A percentile compares a stretch with the other conserved stretches of the same genome.
phyloP scores from a whole-genome alignment of 2,797 vertebrate genomes.

The Schizothorax lantsangensis region DNA sequence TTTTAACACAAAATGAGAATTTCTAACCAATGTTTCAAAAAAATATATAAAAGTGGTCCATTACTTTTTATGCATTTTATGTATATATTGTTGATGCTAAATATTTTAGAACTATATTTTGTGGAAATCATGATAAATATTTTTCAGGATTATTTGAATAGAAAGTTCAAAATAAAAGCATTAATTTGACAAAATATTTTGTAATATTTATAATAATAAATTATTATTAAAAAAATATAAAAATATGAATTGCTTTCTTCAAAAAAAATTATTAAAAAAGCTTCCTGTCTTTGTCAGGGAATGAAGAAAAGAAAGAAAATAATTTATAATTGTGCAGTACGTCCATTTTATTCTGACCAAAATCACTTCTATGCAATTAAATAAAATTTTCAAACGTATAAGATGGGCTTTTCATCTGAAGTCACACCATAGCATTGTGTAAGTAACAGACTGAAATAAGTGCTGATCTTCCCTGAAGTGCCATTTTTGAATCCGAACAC shows the following conservation, averaged over 20 bases:
- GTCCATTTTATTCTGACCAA: neutral
- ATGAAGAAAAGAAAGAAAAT: neutral
- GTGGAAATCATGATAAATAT: neutral
- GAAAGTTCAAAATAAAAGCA: no score
- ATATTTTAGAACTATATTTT: neutral
- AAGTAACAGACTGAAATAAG: neutral
- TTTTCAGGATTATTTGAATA: neutral
- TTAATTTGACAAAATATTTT: no score
- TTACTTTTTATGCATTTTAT: neutral
- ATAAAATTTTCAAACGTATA: neutral
- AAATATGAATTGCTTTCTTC: no score
- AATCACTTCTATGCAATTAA: neutral
- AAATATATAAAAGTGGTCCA: neutral
- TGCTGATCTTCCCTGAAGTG: neutral
- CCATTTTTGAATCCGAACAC: neutral
- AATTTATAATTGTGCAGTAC: neutral
- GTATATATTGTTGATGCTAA: neutral
- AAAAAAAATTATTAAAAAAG: neutral
- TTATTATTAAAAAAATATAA: no score
- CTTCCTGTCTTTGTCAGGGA: neutral
- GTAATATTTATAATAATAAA: no score
- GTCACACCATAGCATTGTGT: neutral
- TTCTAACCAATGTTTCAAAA: neutral
- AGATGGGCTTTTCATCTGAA: neutral
- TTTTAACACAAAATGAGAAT: neutral